phyloP scores from a whole-genome alignment of 2,797 vertebrate species.

The Oceanodroma leucorhoa region DNA sequence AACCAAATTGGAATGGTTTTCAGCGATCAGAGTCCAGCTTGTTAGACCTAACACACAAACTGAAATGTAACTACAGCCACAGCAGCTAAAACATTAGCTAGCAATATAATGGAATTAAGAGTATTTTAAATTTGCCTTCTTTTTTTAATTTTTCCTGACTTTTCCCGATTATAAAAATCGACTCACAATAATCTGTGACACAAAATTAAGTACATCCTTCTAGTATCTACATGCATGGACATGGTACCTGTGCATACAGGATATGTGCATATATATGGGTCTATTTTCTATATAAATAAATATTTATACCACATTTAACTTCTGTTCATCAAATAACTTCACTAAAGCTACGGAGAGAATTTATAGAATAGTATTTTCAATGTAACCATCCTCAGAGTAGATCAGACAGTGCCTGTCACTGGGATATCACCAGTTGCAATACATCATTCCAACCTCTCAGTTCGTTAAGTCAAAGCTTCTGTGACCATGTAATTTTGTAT shows the following conservation, averaged over 20 bases:
- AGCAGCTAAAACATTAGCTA: constrained; percentile 42
- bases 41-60: constrained; percentile 46
- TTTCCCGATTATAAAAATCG: constrained; percentile 43
- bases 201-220: constrained; percentile 30
- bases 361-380: background rate
- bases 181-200: constrained; percentile 4
- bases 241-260: background rate
- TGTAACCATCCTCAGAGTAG: background rate
- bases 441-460: background rate
- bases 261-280: background rate
- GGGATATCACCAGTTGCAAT: background rate
- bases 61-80: constrained; percentile 1
- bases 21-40: constrained; percentile 31
- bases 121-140: background rate
- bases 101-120: constrained; percentile 54
- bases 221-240: background rate
- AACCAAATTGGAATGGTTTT: constrained; percentile 53
- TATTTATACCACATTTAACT: constrained; percentile 64
- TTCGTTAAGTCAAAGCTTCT: background rate
- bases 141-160: background rate
- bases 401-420: background rate
- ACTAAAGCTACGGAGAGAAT: background rate
- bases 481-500: background rate
- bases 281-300: constrained; percentile 33
- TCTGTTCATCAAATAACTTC: background rate